These are phyloP conservation scores for Caenorhabditis wallacei DNA, from an alignment of 2,888 invertebrate species.

Conservation along the genomic window DNA sequence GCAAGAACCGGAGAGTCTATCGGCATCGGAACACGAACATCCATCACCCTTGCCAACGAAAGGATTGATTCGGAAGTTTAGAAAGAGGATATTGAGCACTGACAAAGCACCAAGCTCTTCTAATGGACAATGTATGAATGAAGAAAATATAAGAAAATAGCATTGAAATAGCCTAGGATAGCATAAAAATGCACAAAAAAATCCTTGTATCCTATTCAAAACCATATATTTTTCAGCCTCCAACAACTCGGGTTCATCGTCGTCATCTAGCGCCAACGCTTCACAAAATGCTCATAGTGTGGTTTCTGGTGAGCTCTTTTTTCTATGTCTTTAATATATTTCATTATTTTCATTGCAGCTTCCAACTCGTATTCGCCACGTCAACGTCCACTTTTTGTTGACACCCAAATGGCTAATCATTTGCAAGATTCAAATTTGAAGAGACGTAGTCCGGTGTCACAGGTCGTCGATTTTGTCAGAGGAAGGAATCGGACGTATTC, in stretches of 20 bases:
- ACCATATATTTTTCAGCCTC: constrained; percentile 13
- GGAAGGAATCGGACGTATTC: constrained; percentile 72
- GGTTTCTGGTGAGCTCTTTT: neutral
- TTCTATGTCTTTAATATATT: no score
- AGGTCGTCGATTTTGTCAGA: constrained; percentile 72
- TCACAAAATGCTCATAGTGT: constrained; percentile 3
- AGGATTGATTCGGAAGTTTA: constrained; percentile 70
- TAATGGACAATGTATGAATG: constrained; percentile 26
- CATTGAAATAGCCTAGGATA: no score
- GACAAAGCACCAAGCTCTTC: constrained; percentile 45
- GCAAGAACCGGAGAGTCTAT: constrained; percentile 39
- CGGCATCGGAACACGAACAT: constrained; percentile 58
- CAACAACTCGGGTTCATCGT: constrained; percentile 49
- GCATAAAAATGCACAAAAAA: no score
- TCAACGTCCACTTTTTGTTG: constrained; percentile 73
- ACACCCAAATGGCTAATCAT: constrained; percentile 75
- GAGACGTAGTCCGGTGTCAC: constrained; percentile 70
- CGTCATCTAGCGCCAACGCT: constrained; percentile 24
- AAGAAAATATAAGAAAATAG: no score
- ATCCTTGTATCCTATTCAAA: no score
- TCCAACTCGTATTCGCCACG: constrained; percentile 67
- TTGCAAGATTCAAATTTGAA: constrained; percentile 41
- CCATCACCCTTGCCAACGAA: constrained; percentile 68
- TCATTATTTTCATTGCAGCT: constrained; percentile 14
- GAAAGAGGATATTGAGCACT: constrained; percentile 66